Base-by-base conservation (phyloP, 2,797 vertebrate species). In the Danio albolineatus region DNA sequence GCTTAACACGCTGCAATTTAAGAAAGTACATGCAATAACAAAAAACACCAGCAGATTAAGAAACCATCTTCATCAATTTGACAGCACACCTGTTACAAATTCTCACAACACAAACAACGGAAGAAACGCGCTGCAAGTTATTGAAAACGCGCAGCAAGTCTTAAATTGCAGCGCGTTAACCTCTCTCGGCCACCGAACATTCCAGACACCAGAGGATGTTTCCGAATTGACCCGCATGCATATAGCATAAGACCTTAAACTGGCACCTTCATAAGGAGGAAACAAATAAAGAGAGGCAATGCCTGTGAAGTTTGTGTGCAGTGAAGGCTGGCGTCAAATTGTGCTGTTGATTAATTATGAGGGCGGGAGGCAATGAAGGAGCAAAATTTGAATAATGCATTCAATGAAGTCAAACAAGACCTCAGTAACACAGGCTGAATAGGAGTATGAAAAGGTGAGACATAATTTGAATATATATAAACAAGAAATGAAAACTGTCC, bases 261-360 rank as follows among this genome's bases (percentile, higher is more conserved):
- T 8, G 28, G 48, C 66, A 17, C 16, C 39, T 51, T 39, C 36
- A 70, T 39, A 6, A 39, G 49, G 17, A 53, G 10, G 8, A 8
- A 70, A 54, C 49, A 70, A 70, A 70, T 19, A 70, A 19, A 54
- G 38, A 7, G n/a, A 70, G n/a, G 36, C 67, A 13, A 39, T 41
- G 67, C 36, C 9, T 0, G 28, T 53, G 16, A 70, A 39, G 66
- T 28, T 51, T 38, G 53, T 70, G 16, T 39, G 49, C 36, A 13
- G 67, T 70, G n/a, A 51, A 70, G 6, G 49, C 10, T 70, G 48
- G 66, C 28, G 48, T 38, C 48, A 51, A 38, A 39, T 38, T 17
- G 28, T 48, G 38, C n/a, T 41, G 67, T n/a, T 19, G 49, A 70
- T 53, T 54, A 70, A 54, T 70, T 70, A 70, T 41, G 36, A 70